Conservation (phyloP, 2,113 vertebrate genomes). For the Pygathrix nemaeus region DNA sequence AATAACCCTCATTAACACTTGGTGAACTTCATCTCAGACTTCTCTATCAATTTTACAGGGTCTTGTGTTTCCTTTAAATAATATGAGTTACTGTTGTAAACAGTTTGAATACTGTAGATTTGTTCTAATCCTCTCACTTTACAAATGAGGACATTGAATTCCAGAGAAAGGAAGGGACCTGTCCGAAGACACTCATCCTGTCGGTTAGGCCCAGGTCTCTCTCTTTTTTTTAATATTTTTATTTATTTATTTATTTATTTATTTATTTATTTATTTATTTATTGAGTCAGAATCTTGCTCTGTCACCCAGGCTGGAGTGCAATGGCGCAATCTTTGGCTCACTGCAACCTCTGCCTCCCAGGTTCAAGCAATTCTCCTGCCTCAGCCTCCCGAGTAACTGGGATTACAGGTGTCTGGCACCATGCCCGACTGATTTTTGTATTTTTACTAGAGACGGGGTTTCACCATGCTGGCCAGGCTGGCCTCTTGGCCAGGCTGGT, state of each 20-base stretch:
- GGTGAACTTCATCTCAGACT: background rate
- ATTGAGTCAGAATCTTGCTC: too few species aligned
- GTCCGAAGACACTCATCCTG: background rate
- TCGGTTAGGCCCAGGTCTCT: background rate
- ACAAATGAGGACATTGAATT: constrained; percentile 3
- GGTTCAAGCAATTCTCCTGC: too few species aligned
- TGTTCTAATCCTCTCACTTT: background rate
- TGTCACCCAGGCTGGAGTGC: too few species aligned
- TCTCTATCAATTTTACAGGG: background rate
- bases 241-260: too few species aligned
- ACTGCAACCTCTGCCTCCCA: too few species aligned
- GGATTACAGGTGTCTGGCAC: too few species aligned
- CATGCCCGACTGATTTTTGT: too few species aligned
- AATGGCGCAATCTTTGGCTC: too few species aligned
- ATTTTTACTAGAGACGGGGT: too few species aligned
- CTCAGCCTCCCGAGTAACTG: too few species aligned
- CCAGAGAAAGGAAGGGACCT: background rate
- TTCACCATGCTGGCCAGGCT: too few species aligned
- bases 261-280: background rate
- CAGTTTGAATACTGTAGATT: background rate
- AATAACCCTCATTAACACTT: constrained; percentile 9
- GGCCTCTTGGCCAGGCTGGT: too few species aligned
- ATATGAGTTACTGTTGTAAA: background rate
- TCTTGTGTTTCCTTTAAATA: constrained; percentile 13
- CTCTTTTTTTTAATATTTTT: background rate